Evolutionary conservation across 2,888 invertebrate species (phyloP), one percentile per base, ranked within the genome.

Genomic region (Junonia oenone): DNA sequence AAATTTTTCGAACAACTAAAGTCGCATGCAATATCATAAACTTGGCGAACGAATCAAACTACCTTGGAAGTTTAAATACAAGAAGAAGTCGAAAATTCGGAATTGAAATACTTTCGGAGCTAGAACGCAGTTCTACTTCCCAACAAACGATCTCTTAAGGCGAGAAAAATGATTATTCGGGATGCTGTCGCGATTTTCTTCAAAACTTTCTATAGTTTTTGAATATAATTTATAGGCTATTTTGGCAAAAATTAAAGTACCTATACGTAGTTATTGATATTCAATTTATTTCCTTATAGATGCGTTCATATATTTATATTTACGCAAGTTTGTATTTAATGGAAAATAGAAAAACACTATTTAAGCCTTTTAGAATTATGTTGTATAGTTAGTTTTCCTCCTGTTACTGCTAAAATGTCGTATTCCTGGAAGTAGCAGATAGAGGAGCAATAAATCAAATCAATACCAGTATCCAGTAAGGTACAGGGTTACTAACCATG

Each of bases 11-110:
- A 40, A 40, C 17, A 40, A 40, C 17, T 15, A 15, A 40, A 19
- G 38, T 40, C 17, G 19, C 17, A 11, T 17, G 52, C 45, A 45
- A 51, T 52, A 52, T 52, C 27, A 46, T 26, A 52, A 46, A 35
- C 11, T 13, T 52, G 52, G 27, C 17, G 19, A 45, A n/a, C 52
- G 22, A 46, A 13, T 46, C 38, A 19, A 46, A 53, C 46, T 47
- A 38, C 45, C 19, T 46, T 31, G 11, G 8, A 31, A 47, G 29
- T 38, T 53, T 17, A 47, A 37, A 53, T 27, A 53, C 46, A 52
- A 53, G 52, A 46, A 47, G 38, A 14, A 31, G 22, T 47, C 37
- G 17, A 17, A 38, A 14, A 38, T 17, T 47, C 37, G 13, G 37
- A 38, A 40, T 29, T 53, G 52, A 17, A 37, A 35, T 29, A 53